Evolutionary conservation across 2,797 vertebrate species (phyloP), one percentile per base, ranked within the genome.

Genomic region (Rhinogobio ventralis): DNA sequence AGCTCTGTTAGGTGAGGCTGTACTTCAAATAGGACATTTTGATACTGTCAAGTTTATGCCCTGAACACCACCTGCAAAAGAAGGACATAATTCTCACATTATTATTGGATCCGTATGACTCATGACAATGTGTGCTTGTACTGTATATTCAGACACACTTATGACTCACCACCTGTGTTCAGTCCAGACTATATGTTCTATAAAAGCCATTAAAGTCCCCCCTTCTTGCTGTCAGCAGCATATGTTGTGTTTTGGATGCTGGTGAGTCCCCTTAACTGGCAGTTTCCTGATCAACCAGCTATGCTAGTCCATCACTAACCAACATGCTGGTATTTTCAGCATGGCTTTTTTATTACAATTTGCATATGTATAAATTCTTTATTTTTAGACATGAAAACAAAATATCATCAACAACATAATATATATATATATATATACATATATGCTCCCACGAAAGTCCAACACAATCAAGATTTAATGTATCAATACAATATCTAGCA

Each of bases 131-230:
- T 78, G 80, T 60, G 67, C 45, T 69, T 84, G n/a, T 42, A 57
- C 39, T 42, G 39, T 84, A 66, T 85, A 71, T 85, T 84, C 39
- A 85, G 74, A n/a, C 76, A 83, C 23, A 51, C 66, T 42, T 71
- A 28, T 79, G 75, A 84, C 75, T 79, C 67, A 72, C 49, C 30
- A 5, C 28, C 64, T 55, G 39, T 60, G 69, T 79, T 69, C 13
- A 62, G 67, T 33, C 53, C n/a, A 68, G 64, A 83, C 82, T 79
- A 8, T 42, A 77, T 51, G 66, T 84, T 62, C 53, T 49, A 46
- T 19, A 62, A 64, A 83, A 55, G 62, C 17, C 13, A 20, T 75
- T 42, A 45, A 60, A 72, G 36, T 45, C 20, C n/a, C 46, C 53
- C 28, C 25, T 55, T 36, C 51, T 77, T 60, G 23, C 53, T 60